These are phyloP conservation scores for Philypnodon macrostomus DNA, from an alignment of 2,797 vertebrate species.

Conservation along the genomic window DNA sequence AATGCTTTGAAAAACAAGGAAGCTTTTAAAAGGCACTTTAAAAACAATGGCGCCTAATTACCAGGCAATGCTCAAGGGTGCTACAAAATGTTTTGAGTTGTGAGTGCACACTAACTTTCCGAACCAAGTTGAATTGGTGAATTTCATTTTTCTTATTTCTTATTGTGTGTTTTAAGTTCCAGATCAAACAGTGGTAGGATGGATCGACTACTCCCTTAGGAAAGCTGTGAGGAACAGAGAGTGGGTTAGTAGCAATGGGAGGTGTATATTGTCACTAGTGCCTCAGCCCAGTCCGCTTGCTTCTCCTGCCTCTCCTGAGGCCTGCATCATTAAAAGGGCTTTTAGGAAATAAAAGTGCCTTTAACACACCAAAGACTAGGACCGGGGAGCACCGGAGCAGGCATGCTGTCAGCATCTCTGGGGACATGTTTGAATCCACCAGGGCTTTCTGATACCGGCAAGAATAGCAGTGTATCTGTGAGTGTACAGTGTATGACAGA, in stretches of 20 bases:
- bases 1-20: conserved; percentile 67
- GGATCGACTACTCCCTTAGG: conserved; percentile 53
- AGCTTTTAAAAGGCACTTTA: conserved; percentile 77
- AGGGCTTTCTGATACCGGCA: conserved; percentile 53
- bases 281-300: conserved; percentile 50
- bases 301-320: conserved; percentile 57
- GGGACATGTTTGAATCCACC: conserved; percentile 61
- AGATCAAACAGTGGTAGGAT: conserved; percentile 53
- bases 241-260: conserved; percentile 30
- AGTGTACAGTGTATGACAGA: conserved; percentile 43
- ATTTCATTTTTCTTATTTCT: conserved; percentile 25
- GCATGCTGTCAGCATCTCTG: conserved; percentile 48
- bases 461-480: conserved; percentile 44
- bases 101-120: conserved; percentile 65
- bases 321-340: conserved; percentile 58
- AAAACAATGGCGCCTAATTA: conserved; percentile 77
- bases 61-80: conserved; percentile 68
- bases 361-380: conserved; percentile 59
- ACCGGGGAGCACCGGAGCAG: conserved; percentile 31
- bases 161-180: conserved; percentile 16
- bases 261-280: conserved; percentile 37
- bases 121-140: conserved; percentile 42
- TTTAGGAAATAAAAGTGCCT: conserved; percentile 67
- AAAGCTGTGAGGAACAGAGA: conserved; percentile 41
- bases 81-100: conserved; percentile 70